A percentile compares a stretch with the other conserved stretches of the same genome.
Conservation (phyloP, 2,797 vertebrate genomes). For the Phataginus tricuspis region DNA sequence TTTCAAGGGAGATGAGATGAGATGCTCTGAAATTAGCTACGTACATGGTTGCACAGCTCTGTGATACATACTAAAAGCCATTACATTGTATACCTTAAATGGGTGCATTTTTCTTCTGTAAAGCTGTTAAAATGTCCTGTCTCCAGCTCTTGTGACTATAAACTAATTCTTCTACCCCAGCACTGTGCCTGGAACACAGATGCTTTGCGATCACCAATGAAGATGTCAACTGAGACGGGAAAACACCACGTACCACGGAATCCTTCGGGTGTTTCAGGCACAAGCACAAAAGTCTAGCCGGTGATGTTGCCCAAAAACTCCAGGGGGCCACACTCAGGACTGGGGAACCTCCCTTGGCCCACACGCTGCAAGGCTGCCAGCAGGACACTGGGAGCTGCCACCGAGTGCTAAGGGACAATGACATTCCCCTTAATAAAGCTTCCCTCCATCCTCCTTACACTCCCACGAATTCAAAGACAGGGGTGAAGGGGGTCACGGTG, state of each 20-base stretch:
- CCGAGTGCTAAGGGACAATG: no score
- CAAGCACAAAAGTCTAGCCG: neutral
- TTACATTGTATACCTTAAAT: rapidly evolving
- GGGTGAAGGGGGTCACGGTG: rapidly evolving
- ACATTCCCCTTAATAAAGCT: no score
- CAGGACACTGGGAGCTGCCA: neutral
- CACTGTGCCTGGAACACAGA: neutral
- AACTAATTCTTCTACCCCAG: neutral
- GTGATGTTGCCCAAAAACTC: no score
- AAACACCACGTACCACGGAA: neutral
- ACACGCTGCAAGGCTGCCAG: neutral
- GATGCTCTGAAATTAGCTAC: rapidly evolving
- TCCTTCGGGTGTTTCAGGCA: neutral
- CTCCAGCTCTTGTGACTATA: neutral
- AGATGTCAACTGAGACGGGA: neutral
- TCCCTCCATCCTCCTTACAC: neutral
- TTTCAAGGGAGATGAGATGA: neutral
- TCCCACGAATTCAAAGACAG: neutral
- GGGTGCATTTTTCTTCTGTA: neutral
- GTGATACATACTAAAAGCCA: neutral
- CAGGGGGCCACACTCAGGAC: neutral
- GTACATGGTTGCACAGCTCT: rapidly evolving
- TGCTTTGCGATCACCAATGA: neutral
- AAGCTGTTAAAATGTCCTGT: neutral
- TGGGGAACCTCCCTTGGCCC: neutral